A percentile compares a stretch with the other conserved stretches of the same genome.
phyloP scores from a whole-genome alignment of 2,797 vertebrate genomes.

The Chloroceryle inda region DNA sequence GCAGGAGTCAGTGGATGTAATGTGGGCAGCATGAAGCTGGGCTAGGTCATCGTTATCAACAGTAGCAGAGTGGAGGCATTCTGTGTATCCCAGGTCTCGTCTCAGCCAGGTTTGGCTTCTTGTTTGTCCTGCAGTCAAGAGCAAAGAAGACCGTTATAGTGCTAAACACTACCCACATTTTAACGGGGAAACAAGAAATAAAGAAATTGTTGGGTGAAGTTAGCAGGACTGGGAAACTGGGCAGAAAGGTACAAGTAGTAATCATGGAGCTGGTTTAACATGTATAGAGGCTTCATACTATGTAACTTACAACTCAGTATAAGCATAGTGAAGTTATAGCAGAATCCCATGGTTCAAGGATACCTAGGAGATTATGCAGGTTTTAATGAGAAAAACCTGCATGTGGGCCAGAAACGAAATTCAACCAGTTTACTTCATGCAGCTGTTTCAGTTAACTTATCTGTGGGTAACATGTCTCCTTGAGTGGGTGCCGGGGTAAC shows the following conservation, averaged over 20 bases:
- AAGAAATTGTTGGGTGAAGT: background rate
- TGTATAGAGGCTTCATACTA: background rate
- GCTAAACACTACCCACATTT: background rate
- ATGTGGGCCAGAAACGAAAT: background rate
- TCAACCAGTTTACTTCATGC: background rate
- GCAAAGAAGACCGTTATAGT: background rate
- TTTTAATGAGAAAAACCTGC: background rate
- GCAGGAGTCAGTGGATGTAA: background rate
- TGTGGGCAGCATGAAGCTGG: fast-evolving
- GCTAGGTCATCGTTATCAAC: background rate
- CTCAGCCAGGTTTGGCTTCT: background rate
- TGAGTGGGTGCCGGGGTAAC: background rate
- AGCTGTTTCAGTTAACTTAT: background rate
- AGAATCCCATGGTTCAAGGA: background rate
- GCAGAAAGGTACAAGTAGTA: background rate
- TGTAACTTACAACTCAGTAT: background rate
- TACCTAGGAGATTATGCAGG: background rate
- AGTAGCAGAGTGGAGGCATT: background rate
- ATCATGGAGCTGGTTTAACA: background rate
- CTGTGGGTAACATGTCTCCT: background rate
- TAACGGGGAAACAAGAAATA: background rate
- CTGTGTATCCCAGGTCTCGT: background rate
- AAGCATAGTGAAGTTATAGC: background rate
- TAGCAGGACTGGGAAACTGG: background rate
- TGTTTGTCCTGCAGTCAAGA: background rate